Evolutionary conservation across 2,888 invertebrate genomes (phyloP).

Genomic region (Drosophila rubida): DNA sequence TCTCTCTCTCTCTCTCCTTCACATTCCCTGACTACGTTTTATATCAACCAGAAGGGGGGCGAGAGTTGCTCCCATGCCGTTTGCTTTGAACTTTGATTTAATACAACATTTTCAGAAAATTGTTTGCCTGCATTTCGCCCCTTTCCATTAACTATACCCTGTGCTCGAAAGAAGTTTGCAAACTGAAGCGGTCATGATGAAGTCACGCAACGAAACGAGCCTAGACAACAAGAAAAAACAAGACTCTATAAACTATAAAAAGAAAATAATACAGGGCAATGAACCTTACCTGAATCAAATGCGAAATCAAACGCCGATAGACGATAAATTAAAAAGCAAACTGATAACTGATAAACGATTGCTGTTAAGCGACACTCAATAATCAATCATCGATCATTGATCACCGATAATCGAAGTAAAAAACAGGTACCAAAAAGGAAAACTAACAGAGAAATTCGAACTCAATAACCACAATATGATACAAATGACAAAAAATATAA

Average conservation of each 20-base stretch:
- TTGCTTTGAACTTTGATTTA: slow-evolving; percentile 57
- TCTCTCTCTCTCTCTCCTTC: background rate
- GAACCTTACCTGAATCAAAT: too few species aligned
- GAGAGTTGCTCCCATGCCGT: slow-evolving; percentile 7
- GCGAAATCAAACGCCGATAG: too few species aligned
- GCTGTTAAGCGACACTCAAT: too few species aligned
- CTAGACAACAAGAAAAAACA: background rate
- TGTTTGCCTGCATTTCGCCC: slow-evolving; percentile 21
- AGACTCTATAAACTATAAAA: background rate
- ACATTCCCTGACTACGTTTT: slow-evolving; percentile 19
- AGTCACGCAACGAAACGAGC: background rate
- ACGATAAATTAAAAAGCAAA: too few species aligned
- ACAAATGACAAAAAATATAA: too few species aligned
- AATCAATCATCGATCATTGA: too few species aligned
- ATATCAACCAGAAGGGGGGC: background rate
- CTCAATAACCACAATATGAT: too few species aligned
- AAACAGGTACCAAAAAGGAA: too few species aligned
- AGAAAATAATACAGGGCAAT: too few species aligned
- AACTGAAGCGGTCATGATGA: background rate
- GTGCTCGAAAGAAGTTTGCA: background rate
- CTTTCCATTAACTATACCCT: slow-evolving; percentile 14
- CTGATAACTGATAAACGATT: too few species aligned
- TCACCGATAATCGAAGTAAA: too few species aligned
- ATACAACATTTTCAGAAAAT: slow-evolving; percentile 43
- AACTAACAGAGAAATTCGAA: too few species aligned